These are phyloP conservation scores for Nemopilema nomurai DNA, from an alignment of 30 jellyfish, hydroid and myxozoan species.

Conservation along the genomic window DNA sequence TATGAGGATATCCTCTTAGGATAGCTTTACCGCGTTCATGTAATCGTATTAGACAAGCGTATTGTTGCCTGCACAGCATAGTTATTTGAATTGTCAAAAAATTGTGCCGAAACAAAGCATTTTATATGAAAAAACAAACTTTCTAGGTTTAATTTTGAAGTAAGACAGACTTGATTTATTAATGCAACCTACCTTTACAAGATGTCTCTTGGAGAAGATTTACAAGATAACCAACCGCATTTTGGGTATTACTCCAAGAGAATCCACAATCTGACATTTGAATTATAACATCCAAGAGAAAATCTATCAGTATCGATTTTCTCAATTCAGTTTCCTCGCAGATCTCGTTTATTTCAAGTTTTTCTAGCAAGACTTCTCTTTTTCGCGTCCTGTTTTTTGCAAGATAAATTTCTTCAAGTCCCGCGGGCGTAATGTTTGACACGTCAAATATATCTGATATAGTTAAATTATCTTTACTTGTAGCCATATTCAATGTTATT, in stretches of 20 bases:
- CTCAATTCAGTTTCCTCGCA: conserved; percentile 45
- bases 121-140: too few species aligned
- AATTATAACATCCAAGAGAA: conserved; percentile 20
- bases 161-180: too few species aligned
- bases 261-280: conserved; percentile 43
- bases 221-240: conserved; percentile 2
- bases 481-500: not conserved
- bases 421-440: not conserved
- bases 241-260: conserved; percentile 28
- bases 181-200: conserved; percentile 19
- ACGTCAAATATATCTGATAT: conserved; percentile 15
- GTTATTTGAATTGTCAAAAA: too few species aligned
- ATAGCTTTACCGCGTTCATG: too few species aligned
- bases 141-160: too few species aligned
- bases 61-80: too few species aligned
- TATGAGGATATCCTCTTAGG: too few species aligned
- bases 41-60: too few species aligned
- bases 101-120: too few species aligned
- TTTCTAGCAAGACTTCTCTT: not conserved
- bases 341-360: conserved; percentile 6
- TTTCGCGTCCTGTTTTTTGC: conserved; percentile 1
- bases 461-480: not conserved
- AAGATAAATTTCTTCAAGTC: not conserved
- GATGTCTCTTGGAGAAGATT: conserved; percentile 22
- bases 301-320: conserved; percentile 20